Evolutionary conservation across 2,888 invertebrate genomes (phyloP), one percentile per base, ranked within the genome.

Genomic region (Esperia sulphurella): DNA sequence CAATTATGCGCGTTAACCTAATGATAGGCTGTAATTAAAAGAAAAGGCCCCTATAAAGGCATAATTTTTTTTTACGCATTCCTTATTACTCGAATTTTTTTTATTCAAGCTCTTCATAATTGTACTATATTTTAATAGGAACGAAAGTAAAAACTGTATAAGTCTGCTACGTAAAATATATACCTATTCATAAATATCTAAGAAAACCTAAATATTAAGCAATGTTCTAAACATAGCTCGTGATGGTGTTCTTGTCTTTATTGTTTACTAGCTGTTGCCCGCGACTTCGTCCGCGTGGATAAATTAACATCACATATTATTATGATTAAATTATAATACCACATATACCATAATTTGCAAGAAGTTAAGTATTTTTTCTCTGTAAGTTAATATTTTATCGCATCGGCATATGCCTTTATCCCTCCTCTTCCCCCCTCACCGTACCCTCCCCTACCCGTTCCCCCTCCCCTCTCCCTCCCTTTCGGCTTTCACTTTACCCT

Each of bases 31-130:
- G 30, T 30, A 13, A 43, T 33, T 43, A 43, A 43, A 43, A 33
- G n/a, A 33, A 33, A 43, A 43, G 43, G 33, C 43, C 43, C 43
- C 42, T 13, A 31, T 33, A 33, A 43, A 43, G 33, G 33, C 43
- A 43, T 43, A 28, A 10, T 5, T 3, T 21, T n/a, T 7, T 7
- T 5, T 41, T 29, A 29, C 41, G 41, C 29, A 29, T 41, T 41
- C n/a, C 29, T 41, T 39, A 9, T 8, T 31, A 35, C 10, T 31
- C 31, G n/a, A n/a, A 3, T n/a, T 35, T n/a, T 6, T 35, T 35
- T 29, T 7, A 41, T 12, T 41, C 29, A 41, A 41, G 41, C 41
- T 41, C 41, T 29, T 41, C 6, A 29, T 29, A 12, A 28, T 28
- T 41, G 41, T 40, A 40, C 41, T 41, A 29, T 41, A 28, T 29